Conservation (phyloP, 2,113 vertebrate genomes). For the Glaucomys volans region DNA sequence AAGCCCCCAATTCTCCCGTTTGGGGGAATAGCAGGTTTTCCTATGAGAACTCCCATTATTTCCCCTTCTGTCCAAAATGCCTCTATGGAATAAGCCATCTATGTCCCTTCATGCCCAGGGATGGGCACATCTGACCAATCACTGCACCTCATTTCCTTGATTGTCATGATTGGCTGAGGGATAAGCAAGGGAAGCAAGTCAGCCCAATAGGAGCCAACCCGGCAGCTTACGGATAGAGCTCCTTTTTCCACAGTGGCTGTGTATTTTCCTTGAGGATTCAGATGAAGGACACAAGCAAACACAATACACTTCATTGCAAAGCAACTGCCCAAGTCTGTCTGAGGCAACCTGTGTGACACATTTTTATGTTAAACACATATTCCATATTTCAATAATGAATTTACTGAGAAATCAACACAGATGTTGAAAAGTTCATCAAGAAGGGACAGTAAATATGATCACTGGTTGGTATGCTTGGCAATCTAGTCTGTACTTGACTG, state of each 20-base stretch:
- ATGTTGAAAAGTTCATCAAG: background rate
- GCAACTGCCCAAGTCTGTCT: background rate
- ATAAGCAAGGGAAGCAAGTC: background rate
- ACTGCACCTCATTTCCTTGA: background rate
- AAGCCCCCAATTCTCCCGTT: background rate
- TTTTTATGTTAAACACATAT: background rate
- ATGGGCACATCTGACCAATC: background rate
- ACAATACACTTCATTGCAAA: background rate
- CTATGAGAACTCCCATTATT: background rate
- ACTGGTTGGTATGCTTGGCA: background rate
- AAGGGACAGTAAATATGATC: background rate
- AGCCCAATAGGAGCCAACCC: background rate
- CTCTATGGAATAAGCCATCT: background rate
- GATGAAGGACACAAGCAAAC: background rate
- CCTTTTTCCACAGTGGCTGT: background rate
- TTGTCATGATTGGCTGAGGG: background rate
- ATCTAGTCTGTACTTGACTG: background rate
- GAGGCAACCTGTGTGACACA: background rate
- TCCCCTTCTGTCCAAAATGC: background rate
- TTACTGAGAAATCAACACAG: slow-evolving; percentile 8
- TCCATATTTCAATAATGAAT: background rate
- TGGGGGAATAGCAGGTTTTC: background rate
- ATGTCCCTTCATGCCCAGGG: background rate
- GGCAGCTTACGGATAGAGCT: background rate
- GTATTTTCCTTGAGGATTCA: background rate